Conservation (phyloP, 2,888 invertebrate species). For the Dione juno region DNA sequence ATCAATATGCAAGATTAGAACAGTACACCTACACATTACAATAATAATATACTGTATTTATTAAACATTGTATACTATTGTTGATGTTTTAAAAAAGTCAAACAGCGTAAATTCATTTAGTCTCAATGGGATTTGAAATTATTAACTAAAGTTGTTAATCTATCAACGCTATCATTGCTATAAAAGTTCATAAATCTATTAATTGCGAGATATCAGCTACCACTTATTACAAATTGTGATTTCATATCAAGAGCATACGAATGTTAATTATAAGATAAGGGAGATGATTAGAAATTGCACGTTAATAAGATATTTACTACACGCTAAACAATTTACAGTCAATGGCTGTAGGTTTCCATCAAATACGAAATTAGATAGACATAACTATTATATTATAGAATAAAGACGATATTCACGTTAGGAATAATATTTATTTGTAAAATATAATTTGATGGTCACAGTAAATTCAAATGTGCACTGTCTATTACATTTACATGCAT, state of each 20-base stretch:
- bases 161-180: not conserved
- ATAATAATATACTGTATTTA: too few relatives aligned
- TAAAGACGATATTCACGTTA: too few relatives aligned
- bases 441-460: too few relatives aligned
- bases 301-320: slow-evolving; percentile 31
- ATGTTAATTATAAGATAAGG: slow-evolving; percentile 21
- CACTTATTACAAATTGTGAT: slow-evolving; percentile 24
- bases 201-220: slow-evolving; percentile 18
- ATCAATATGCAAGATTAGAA: too few relatives aligned
- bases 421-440: too few relatives aligned
- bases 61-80: not conserved
- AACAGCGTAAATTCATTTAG: not conserved
- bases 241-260: slow-evolving; percentile 9
- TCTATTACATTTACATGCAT: not conserved
- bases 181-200: slow-evolving; percentile 12
- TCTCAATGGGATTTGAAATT: not conserved
- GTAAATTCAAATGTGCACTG: not conserved
- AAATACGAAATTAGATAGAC: not conserved
- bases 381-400: not conserved
- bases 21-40: too few relatives aligned
- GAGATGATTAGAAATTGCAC: not conserved
- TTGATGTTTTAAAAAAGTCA: not conserved
- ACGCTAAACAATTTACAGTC: slow-evolving; percentile 12
- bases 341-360: slow-evolving; percentile 17
- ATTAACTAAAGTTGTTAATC: slow-evolving; percentile 1